These are phyloP conservation scores for Riptortus pedestris DNA, from an alignment of 1,140 invertebrate genomes.

Conservation along the genomic window DNA sequence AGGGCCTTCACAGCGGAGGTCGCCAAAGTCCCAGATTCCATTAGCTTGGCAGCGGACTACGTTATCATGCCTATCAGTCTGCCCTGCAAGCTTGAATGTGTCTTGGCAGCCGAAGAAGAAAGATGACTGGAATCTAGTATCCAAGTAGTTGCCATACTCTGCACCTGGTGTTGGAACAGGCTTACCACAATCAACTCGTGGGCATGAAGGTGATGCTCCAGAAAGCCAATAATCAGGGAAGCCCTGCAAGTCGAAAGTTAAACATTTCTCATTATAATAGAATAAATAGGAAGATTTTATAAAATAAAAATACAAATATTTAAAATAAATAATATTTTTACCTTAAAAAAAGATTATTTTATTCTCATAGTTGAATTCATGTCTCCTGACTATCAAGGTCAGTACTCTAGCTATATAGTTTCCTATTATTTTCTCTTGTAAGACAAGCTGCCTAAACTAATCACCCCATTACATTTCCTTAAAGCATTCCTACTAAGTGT, in stretches of 20 bases:
- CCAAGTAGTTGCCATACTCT: constrained; percentile 75
- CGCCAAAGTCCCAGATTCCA: constrained; percentile 93
- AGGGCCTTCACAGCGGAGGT: constrained; percentile 87
- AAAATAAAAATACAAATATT: neutral
- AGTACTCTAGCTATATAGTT: too few relatives aligned
- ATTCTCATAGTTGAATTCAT: too few relatives aligned
- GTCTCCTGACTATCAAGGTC: too few relatives aligned
- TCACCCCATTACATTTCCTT: too few relatives aligned
- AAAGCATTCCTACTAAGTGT: too few relatives aligned
- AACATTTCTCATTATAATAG: neutral
- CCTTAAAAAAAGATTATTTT: neutral
- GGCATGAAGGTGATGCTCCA: constrained; percentile 72
- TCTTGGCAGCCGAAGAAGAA: constrained; percentile 96
- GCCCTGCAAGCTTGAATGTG: constrained; percentile 86
- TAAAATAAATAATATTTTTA: neutral
- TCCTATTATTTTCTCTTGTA: too few relatives aligned
- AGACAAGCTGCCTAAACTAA: too few relatives aligned
- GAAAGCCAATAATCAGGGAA: constrained; percentile 86
- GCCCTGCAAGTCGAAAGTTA: constrained; percentile 45
- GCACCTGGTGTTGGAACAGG: constrained; percentile 84
- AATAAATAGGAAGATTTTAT: neutral
- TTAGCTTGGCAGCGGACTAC: constrained; percentile 83
- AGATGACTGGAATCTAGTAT: constrained; percentile 80
- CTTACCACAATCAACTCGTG: constrained; percentile 73
- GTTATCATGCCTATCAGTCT: constrained; percentile 82